These are phyloP conservation scores for Zootermopsis nevadensis DNA, from an alignment of 2,888 invertebrate genomes.

Conservation along the genomic window DNA sequence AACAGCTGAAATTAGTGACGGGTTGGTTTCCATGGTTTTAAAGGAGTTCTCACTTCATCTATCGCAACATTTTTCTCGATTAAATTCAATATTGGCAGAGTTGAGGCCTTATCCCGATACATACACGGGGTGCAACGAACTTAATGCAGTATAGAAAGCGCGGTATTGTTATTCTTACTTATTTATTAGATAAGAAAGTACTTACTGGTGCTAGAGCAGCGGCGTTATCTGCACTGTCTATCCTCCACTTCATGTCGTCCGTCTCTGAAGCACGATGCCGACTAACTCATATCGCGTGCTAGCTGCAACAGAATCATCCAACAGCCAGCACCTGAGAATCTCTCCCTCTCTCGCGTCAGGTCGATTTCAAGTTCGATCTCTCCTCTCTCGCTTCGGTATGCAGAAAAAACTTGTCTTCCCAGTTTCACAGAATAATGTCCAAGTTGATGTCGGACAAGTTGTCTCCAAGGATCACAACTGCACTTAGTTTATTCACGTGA, in stretches of 20 bases:
- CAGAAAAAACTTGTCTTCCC: constrained; percentile 14
- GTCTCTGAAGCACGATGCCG: neutral
- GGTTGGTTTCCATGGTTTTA: too few relatives aligned
- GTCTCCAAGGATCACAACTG: too few relatives aligned
- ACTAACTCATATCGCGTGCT: neutral
- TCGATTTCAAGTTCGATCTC: neutral
- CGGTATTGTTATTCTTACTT: too few relatives aligned
- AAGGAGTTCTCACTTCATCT: too few relatives aligned
- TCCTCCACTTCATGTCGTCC: neutral
- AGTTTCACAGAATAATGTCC: neutral
- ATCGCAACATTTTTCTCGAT: too few relatives aligned
- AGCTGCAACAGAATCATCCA: neutral
- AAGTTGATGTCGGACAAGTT: neutral
- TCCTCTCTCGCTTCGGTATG: neutral
- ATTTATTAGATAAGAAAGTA: too few relatives aligned
- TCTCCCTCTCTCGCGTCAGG: neutral
- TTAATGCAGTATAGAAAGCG: too few relatives aligned
- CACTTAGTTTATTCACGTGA: too few relatives aligned
- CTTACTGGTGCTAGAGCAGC: neutral
- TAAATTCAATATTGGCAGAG: too few relatives aligned
- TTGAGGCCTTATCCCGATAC: too few relatives aligned
- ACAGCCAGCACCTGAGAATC: neutral
- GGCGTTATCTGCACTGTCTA: neutral
- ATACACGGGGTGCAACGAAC: too few relatives aligned
- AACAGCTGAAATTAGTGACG: too few relatives aligned